A percentile compares a stretch with the other conserved stretches of the same genome.
Evolutionary conservation across 1,140 invertebrate species (phyloP).

Genomic region (Stegodyphus dumicola): DNA sequence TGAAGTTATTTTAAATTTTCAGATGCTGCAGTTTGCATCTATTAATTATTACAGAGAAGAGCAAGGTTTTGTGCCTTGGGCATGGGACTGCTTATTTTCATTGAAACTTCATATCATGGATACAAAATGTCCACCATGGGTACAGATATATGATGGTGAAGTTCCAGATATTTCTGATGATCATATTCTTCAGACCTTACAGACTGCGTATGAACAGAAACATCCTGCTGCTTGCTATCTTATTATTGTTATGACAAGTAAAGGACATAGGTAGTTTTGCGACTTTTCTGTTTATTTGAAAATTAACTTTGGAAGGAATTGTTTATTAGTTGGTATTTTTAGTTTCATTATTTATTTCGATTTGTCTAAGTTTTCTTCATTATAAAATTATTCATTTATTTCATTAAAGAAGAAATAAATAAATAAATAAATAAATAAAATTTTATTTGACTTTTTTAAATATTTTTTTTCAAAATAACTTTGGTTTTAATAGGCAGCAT

Average conservation of each 20-base stretch:
- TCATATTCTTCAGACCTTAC: not conserved
- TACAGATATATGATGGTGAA: conserved; percentile 45
- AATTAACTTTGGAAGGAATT: not conserved
- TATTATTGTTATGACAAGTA: conserved; percentile 34
- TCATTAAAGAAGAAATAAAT: too few relatives aligned
- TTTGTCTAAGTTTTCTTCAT: too few relatives aligned
- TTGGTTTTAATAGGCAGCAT: too few relatives aligned
- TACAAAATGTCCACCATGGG: conserved; percentile 21
- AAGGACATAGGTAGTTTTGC: conserved; percentile 33
- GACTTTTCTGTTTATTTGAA: not conserved
- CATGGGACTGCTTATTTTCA: conserved; percentile 40
- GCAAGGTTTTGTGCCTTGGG: conserved; percentile 37
- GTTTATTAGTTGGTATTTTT: not conserved
- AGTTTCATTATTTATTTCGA: not conserved
- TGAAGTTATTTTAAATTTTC: not conserved
- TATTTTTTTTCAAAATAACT: too few relatives aligned
- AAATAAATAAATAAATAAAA: too few relatives aligned
- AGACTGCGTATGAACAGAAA: conserved; percentile 31
- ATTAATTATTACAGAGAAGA: conserved; percentile 5
- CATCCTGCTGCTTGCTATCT: conserved; percentile 51
- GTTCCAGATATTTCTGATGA: conserved; percentile 25
- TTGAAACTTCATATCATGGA: conserved; percentile 50
- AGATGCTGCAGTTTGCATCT: conserved; percentile 43
- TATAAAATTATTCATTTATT: too few relatives aligned
- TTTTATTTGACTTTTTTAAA: too few relatives aligned